Conservation (phyloP, 2,113 vertebrate species). For the Zosterops lateralis region DNA sequence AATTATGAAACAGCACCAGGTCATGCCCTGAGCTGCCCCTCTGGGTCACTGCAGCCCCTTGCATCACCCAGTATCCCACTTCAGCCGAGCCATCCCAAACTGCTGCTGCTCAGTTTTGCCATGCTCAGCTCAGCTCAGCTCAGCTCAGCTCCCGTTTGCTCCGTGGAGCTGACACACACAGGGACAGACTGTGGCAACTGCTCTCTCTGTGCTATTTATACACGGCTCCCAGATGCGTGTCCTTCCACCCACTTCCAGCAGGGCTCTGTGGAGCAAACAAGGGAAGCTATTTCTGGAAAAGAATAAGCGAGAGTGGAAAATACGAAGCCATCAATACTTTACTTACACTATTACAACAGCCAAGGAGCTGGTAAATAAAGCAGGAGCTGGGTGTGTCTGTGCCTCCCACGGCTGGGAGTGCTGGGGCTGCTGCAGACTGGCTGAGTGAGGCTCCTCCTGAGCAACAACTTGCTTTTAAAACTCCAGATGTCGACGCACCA, state of each 20-base stretch:
- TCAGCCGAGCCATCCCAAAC: neutral
- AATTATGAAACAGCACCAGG: neutral
- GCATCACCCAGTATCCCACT: neutral
- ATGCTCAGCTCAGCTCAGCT: neutral
- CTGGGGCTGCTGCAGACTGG: neutral
- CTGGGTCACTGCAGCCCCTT: neutral
- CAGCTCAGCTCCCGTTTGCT: neutral
- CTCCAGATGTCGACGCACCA: neutral
- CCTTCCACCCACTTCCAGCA: neutral
- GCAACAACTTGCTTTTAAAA: neutral
- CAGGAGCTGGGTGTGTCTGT: neutral
- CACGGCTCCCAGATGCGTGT: neutral
- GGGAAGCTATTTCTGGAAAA: constrained; percentile 21
- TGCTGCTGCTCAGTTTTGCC: neutral
- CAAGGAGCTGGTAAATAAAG: neutral
- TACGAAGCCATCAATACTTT: neutral
- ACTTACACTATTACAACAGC: neutral
- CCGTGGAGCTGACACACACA: neutral
- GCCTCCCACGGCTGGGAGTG: neutral
- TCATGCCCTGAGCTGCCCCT: neutral
- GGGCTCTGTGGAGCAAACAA: neutral
- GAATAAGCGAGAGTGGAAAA: neutral
- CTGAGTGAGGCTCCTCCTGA: neutral
- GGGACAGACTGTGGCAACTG: neutral
- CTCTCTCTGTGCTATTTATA: constrained; percentile 42